Conservation (phyloP, 2,797 vertebrate genomes). For the Microtus obscurus region DNA sequence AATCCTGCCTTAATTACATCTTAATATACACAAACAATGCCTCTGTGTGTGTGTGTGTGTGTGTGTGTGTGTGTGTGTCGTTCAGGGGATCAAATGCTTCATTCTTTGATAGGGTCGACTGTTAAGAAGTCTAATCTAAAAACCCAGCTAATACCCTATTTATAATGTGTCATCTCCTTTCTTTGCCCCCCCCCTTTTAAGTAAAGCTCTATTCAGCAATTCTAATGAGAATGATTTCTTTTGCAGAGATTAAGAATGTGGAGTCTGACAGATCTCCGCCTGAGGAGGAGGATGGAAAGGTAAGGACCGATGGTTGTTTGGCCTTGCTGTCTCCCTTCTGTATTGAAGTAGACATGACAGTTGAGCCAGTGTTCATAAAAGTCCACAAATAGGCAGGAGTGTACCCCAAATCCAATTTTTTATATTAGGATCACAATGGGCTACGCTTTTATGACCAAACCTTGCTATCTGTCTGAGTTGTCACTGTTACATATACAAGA, state of each 20-base stretch:
- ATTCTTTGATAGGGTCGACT: neutral
- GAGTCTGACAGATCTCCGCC: constrained; percentile 34
- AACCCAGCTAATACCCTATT: neutral
- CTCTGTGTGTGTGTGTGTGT: neutral
- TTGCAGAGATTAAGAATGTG: constrained; percentile 76
- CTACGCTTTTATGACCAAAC: neutral
- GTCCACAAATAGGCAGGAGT: neutral
- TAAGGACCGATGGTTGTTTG: constrained; percentile 65
- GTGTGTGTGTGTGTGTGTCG: neutral
- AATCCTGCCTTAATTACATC: constrained; percentile 63
- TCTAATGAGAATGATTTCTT: constrained; percentile 74
- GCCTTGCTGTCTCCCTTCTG: neutral
- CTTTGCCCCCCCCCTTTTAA: rapidly evolving
- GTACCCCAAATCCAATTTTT: neutral
- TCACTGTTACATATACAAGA: neutral
- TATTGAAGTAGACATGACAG: constrained; percentile 1
- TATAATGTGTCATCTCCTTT: neutral
- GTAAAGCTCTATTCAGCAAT: neutral
- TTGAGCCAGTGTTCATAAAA: neutral
- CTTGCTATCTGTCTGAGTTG: neutral
- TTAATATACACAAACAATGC: constrained; percentile 59
- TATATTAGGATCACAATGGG: neutral
- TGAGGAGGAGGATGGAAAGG: constrained; percentile 78
- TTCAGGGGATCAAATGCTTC: constrained; percentile 3
- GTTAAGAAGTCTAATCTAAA: constrained; percentile 61